Evolutionary conservation across 1,140 invertebrate genomes (phyloP), one percentile per base, ranked within the genome.

Genomic region (Subanguina moxae): DNA sequence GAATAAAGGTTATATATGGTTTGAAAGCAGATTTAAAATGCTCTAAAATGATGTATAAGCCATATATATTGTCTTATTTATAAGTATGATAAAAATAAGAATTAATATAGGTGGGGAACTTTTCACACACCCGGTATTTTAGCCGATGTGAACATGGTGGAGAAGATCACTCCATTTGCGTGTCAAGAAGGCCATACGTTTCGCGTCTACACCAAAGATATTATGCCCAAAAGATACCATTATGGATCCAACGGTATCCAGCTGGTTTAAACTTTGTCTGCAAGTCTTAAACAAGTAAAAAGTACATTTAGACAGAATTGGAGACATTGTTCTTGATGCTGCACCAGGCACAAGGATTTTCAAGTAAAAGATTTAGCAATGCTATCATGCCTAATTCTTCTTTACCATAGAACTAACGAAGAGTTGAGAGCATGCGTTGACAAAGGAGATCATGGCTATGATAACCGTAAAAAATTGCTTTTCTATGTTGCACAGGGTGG

Each of bases 211-310:
- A 73, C 71, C 5, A 65, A 65, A 48, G 43, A 73, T 17, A 76
- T 64, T 19, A 43, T 76, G 59, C 77, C 77, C 30, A 72, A 64
- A 57, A 45, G 78, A n/a, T 75, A 72, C 57, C 77, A 78, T 58
- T 78, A 80, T 64, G 59, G 71, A 21, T 21, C n/a, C 5, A 61
- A 61, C 58, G 13, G 58, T 61, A 30, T n/a, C n/a, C n/a, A 11
- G 32, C 32, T 38, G 32, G 11, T 11, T 38, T 5, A 43, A 3
- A 61, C 3, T 61, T 30, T 5, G 5, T 7, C 58, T 23, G 23
- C 28, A 61, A 30, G 15, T 46, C 15, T 52, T 52, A 19, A 7
- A 25, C 3, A 21, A 8, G 3, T 52, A 52, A 21, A 21, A 21
- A 25, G n/a, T 52, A 19, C 3, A 52, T 52, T 52, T 57, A 45